phyloP scores from a whole-genome alignment of 2,113 vertebrate genomes.

The Neomonachus schauinslandi region DNA sequence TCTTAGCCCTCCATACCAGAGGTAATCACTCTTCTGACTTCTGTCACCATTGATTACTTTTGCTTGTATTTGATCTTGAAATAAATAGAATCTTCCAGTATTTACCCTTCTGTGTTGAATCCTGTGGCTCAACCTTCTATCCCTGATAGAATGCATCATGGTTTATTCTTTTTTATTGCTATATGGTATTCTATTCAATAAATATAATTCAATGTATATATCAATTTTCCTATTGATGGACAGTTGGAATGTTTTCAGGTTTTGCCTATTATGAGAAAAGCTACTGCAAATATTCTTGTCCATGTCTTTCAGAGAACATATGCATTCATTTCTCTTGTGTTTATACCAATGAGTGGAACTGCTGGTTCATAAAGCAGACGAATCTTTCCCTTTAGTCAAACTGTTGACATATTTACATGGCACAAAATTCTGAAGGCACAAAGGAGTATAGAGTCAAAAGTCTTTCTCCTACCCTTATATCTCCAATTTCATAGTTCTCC shows the following conservation, averaged over 20 bases:
- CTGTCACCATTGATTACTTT: not conserved
- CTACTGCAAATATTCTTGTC: not conserved
- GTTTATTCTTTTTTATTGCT: not conserved
- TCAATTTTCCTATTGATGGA: not conserved
- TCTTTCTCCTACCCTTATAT: not conserved
- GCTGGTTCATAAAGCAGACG: not conserved
- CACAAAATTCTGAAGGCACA: not conserved
- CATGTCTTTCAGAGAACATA: not conserved
- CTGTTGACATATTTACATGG: not conserved
- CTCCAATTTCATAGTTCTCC: not conserved
- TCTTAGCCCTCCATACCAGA: not conserved
- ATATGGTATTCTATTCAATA: not conserved
- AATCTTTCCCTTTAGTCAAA: not conserved
- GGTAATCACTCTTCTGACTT: not conserved
- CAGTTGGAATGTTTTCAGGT: constrained; percentile 6
- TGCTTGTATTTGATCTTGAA: not conserved
- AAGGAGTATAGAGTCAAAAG: not conserved
- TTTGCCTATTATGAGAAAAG: not conserved
- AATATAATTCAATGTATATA: not conserved
- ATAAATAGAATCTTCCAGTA: not conserved
- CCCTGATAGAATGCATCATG: not conserved
- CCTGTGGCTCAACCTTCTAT: not conserved
- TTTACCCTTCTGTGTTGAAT: not conserved
- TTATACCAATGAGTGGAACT: not conserved
- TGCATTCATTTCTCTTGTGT: not conserved